Evolutionary conservation across 2,888 invertebrate species (phyloP), one percentile per base, ranked within the genome.

Genomic region (Polyommatus iphigenia): DNA sequence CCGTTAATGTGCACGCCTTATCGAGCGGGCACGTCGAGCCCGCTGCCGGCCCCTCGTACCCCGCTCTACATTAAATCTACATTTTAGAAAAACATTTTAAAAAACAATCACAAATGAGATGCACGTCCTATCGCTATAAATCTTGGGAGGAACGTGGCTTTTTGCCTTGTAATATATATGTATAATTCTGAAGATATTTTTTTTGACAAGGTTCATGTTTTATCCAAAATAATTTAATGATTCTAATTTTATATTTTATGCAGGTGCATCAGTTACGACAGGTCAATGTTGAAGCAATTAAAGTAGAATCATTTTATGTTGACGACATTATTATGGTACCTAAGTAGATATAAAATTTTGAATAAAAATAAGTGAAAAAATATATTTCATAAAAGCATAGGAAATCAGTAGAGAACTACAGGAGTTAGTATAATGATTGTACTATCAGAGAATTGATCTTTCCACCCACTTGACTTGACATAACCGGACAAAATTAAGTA

Each of bases 1-100:
- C 86, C 87, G 90, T 91, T 93, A 92, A 93, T 93, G 93, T 92
- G 91, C 90, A 88, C 87, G 90, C 90, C 92, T 93, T 94, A 93
- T 93, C 94, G 90, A 90, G 87, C 87, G 84, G 84, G 86, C 84
- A 86, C 84, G 84, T 83, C 83, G 82, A 81, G 83, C 82, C 83
- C 84, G 83, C 82, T 82, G 83, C 83, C 81, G 36, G 18, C 73
- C 73, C n/a, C 36, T 32, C 20, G 59, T 20, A 24, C 82, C 82
- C 82, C 84, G 84, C 85, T 67, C 84, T 81, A 86, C 87, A 88
- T 88, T 87, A 85, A 85, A 87, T 86, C 89, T 87, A 84, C 86
- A 85, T 85, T 85, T 85, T 41, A 72, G 84, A 85, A 85, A 86
- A 86, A 86, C 85, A 87, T 84, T 75, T 87, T 85, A 87, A 86